phyloP scores from a whole-genome alignment of 2,888 invertebrate species.

The Ormyrus thymus region DNA sequence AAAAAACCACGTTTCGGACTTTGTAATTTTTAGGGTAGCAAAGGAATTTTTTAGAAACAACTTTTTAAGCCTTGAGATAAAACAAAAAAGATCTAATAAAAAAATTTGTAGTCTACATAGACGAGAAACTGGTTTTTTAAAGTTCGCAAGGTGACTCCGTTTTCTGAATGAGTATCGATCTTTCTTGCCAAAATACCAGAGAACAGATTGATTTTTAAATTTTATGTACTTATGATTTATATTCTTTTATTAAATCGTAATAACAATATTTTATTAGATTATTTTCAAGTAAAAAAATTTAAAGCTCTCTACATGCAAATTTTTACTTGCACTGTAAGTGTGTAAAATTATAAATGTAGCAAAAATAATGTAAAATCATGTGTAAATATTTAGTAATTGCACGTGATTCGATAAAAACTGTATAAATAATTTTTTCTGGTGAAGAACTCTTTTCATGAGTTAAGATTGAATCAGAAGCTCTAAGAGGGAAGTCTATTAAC shows the following conservation, averaged over 20 bases:
- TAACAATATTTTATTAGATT: no score
- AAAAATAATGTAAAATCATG: background rate
- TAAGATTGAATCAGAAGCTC: background rate
- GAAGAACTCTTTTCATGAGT: background rate
- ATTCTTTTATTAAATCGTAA: no score
- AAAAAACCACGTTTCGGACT: slow-evolving; percentile 33
- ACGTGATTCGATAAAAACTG: background rate
- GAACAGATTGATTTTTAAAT: slow-evolving; percentile 7
- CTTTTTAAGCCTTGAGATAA: slow-evolving; percentile 38
- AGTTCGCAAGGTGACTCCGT: slow-evolving; percentile 12
- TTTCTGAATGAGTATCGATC: background rate
- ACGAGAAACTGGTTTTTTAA: slow-evolving; percentile 20
- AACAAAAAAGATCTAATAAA: slow-evolving; percentile 5
- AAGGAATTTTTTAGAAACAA: slow-evolving; percentile 30
- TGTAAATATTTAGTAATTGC: background rate
- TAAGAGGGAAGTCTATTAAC: background rate
- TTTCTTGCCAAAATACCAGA: slow-evolving; percentile 60
- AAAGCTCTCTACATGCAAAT: background rate
- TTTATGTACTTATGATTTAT: background rate
- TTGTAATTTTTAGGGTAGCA: background rate
- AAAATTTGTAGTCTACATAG: slow-evolving; percentile 22
- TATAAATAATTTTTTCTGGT: slow-evolving; percentile 14
- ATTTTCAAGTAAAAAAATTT: no score
- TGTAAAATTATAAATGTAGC: slow-evolving; percentile 14
- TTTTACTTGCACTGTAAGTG: background rate